Evolutionary conservation across 2,113 vertebrate species (phyloP), one percentile per base, ranked within the genome.

Genomic region (Solea senegalensis): DNA sequence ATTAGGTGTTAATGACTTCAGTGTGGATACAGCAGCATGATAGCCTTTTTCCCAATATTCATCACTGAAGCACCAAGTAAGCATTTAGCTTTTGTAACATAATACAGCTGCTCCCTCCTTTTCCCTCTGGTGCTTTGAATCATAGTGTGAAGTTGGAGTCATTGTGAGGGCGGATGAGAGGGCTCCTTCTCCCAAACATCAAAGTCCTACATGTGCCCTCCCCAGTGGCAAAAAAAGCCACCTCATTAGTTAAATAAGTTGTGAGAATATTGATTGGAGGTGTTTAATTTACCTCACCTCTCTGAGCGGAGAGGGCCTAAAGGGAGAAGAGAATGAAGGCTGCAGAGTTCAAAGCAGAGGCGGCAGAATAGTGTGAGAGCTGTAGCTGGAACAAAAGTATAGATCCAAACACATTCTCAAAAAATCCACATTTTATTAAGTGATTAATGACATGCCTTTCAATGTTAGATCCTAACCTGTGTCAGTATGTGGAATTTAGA

Each of bases 201-300:
- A 79, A 62, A 82, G 86, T 82, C 90, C 87, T 87, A 81, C 85
- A 90, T 83, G 88, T 65, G 87, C 75, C 88, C 86, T 87, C 86
- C 87, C 92, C 87, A 71, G 59, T 6, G 83, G 88, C 88, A 56
- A 66, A 69, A 84, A 73, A 60, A 82, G 69, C 83, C 68, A 61
- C 81, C 85, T 90, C 83, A 90, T 92, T 91, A 90, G 88, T 85
- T 86, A 83, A 90, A 90, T 82, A 90, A 90, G 78, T 83, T 69
- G 79, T 53, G 69, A 86, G 86, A 83, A 76, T 91, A 91, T 92
- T 91, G 91, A 93, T 91, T 89, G 85, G 74, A 89, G 69, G 59
- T 69, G 58, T 85, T 86, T 88, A 84, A 91, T 86, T 91, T 81
- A 84, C 71, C 67, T 73, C 62, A 50, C 54, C 65, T 71, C 79